Base-by-base conservation (phyloP, 2,888 invertebrate species). In the Blastobasis adustella region DNA sequence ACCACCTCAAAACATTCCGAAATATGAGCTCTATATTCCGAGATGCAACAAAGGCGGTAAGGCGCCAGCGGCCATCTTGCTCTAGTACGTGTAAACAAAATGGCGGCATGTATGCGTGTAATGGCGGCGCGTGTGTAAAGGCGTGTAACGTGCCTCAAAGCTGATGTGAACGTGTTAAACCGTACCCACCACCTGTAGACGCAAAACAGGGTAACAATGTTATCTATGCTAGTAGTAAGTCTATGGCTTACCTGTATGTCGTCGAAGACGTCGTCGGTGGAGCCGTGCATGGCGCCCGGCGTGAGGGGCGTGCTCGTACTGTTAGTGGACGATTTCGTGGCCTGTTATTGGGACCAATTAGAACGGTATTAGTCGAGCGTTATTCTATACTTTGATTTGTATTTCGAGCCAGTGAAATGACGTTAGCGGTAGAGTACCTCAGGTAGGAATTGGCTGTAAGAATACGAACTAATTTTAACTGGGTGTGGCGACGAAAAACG, bases 81-180 rank as follows among this genome's bases (percentile, higher is more conserved):
- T 23, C 23, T 23, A 23, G 23, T 1, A 23, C 23, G 23, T 23
- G 23, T 23, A 23, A 23, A 23, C 23, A 23, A 23, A 23, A 23
- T 23, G 23, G 23, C 23, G 23, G 23, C 23, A 23, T 23, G 23
- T 23, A 23, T 23, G 23, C 23, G 23, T 23, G 23, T 23, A 23
- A 23, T 23, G 23, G 23, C 23, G 23, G 23, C 23, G 23, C 23
- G 23, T 23, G 23, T 23, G 23, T 23, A 23, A 23, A 23, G 23
- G 23, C 23, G 23, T 23, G 23, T 23, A 3, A 23, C 3, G 23
- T 23, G 23, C 23, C 23, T 23, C 23, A 23, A 82, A 82, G 82
- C 78, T 72, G 73, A 82, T 83, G 86, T 86, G 87, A 87, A 85
- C 87, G 86, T 85, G 86, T 87, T 83, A 86, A 81, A 73, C 77